A percentile compares a stretch with the other conserved stretches of the same genome.
phyloP scores from a whole-genome alignment of 2,113 vertebrate genomes.

The Mellivora capensis region DNA sequence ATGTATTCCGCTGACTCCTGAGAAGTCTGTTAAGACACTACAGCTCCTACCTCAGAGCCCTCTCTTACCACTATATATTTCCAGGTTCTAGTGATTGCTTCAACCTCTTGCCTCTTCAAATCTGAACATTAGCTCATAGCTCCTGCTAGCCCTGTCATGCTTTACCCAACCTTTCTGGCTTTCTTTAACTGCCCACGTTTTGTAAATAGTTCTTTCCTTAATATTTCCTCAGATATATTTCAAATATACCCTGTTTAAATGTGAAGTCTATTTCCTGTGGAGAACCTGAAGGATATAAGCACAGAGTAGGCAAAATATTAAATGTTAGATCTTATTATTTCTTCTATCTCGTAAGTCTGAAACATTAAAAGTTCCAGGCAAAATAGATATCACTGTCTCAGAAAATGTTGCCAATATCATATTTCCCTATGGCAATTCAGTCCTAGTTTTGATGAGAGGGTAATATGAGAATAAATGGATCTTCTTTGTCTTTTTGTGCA shows the following conservation, averaged over 20 bases:
- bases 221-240: background rate
- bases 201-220: background rate
- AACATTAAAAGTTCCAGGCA: conserved; percentile 32
- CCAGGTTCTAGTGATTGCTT: background rate
- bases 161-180: background rate
- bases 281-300: background rate
- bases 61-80: background rate
- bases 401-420: conserved; percentile 17
- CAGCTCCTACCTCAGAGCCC: background rate
- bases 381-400: conserved; percentile 44
- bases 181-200: background rate
- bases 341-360: conserved; percentile 10
- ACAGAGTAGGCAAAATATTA: background rate
- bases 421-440: conserved; percentile 57
- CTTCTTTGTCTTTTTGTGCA: conserved; percentile 50
- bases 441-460: conserved; percentile 53
- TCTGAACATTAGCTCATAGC: background rate
- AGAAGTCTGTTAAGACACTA: background rate
- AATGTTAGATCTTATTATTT: background rate
- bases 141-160: background rate
- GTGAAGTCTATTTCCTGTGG: background rate
- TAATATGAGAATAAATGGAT: conserved; percentile 67
- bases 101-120: background rate
- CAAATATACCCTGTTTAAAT: background rate
- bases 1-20: background rate